Evolutionary conservation across 2,113 vertebrate genomes (phyloP).

Genomic region (Glareola pratincola): DNA sequence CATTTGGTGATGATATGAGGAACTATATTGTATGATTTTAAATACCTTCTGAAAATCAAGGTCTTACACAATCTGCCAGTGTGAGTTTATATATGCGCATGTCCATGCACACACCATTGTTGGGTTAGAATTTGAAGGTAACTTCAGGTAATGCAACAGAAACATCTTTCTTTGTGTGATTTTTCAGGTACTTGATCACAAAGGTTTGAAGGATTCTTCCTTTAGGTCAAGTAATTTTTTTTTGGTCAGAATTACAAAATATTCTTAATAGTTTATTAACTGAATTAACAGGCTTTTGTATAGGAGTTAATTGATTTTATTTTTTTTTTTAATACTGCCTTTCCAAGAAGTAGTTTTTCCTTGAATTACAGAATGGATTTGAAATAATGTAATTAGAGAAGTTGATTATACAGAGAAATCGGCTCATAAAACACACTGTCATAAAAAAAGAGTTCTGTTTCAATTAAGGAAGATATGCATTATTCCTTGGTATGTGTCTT

Average conservation of each 20-base stretch:
- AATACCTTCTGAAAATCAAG: neutral
- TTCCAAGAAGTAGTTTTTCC: neutral
- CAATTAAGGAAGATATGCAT: rapidly evolving
- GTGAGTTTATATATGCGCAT: neutral
- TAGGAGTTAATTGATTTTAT: neutral
- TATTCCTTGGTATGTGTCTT: neutral
- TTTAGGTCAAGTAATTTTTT: neutral
- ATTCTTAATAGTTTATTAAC: neutral
- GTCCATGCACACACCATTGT: neutral
- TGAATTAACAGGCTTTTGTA: neutral
- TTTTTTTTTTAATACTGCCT: neutral
- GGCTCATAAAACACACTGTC: neutral
- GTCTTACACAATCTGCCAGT: rapidly evolving
- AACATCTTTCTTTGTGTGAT: neutral
- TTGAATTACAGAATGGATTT: neutral
- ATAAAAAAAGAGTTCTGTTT: neutral
- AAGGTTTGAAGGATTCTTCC: neutral
- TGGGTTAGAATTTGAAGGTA: neutral
- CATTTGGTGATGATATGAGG: neutral
- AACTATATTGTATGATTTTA: neutral
- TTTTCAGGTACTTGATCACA: neutral
- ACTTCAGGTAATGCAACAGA: neutral
- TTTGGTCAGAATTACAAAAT: neutral
- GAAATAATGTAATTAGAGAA: neutral
- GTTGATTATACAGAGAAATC: neutral